Conservation (phyloP, 2,888 invertebrate genomes). For the Digitonthophagus gazella region DNA sequence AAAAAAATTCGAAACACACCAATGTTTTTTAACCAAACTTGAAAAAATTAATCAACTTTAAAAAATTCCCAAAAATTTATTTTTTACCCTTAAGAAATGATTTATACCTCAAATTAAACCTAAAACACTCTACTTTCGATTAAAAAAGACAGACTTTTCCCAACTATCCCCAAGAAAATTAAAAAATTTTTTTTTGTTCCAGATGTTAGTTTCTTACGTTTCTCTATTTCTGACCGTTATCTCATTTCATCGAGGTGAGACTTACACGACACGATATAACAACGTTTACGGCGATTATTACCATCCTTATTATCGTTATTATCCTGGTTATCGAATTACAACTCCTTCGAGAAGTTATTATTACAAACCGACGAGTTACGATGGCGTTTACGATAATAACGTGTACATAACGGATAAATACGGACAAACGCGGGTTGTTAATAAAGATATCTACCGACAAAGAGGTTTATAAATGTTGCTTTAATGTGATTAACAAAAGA, state of each 20-base stretch:
- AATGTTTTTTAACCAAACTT: too few relatives aligned
- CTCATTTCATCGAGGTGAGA: slow-evolving; percentile 21
- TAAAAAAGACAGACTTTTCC: too few relatives aligned
- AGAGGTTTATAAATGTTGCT: slow-evolving; percentile 21
- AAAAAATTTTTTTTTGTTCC: slow-evolving; percentile 1
- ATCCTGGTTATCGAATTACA: slow-evolving; percentile 12
- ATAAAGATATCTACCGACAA: slow-evolving; percentile 30
- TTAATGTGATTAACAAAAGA: too few relatives aligned
- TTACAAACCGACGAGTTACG: slow-evolving; percentile 25
- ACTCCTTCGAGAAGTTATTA: neutral
- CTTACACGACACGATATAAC: slow-evolving; percentile 21
- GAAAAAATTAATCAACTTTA: too few relatives aligned
- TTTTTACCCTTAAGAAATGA: too few relatives aligned
- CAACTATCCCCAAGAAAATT: too few relatives aligned
- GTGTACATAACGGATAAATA: slow-evolving; percentile 48
- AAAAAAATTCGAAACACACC: too few relatives aligned
- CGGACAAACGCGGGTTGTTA: slow-evolving; percentile 42
- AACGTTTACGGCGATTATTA: slow-evolving; percentile 20
- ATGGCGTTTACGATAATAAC: slow-evolving; percentile 33
- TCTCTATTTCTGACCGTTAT: slow-evolving; percentile 22
- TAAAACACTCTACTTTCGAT: too few relatives aligned
- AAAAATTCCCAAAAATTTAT: too few relatives aligned
- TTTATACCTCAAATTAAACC: too few relatives aligned
- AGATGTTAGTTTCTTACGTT: slow-evolving; percentile 4
- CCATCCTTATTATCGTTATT: slow-evolving; percentile 26